Evolutionary conservation across 2,888 invertebrate species (phyloP), one percentile per base, ranked within the genome.

Genomic region (Byasa hedistus): DNA sequence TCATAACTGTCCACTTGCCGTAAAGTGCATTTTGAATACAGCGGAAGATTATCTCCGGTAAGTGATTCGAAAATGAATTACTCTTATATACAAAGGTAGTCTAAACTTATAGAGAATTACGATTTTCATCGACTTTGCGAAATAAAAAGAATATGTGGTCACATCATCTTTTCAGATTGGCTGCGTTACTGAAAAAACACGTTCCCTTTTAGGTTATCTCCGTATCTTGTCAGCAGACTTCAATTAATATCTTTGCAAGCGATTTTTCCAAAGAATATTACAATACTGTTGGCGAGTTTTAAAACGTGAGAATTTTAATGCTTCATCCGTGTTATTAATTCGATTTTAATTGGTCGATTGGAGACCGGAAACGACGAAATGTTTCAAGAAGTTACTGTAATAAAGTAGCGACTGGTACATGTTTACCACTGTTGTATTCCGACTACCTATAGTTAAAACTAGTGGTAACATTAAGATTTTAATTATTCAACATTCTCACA

Each of bases 171-270:
- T 76, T 76, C 57, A 77, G 81, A 88, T 88, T 88, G 81, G 81
- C 83, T 72, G 81, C 81, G 87, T 90, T 86, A 87, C 69, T 72
- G 69, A 78, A 78, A 81, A 82, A 89, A 84, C 90, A 90, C 89
- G 90, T 72, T 73, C 87, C 76, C 76, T 80, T 85, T 82, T 79
- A 84, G 82, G 68, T 84, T 82, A 82, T 81, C 81, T 81, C 72
- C 75, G 77, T 80, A 80, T 83, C 83, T 85, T 82, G 80, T 84
- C 82, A 82, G 81, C 76, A 75, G 76, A 77, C 79, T 80, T 79
- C 85, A 86, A 88, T 88, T 85, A 86, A 80, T 78, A 78, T 77
- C 68, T 73, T 73, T 73, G 69, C 76, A 76, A 78, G 75, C 73
- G 69, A 75, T 83, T 48, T 79, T 74, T 73, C 78, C 81, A 77